Percentiles rank a stretch among this genome's conserved stretches.
Evolutionary conservation across 2,888 invertebrate species (phyloP).

Genomic region (Baccha elongata): DNA sequence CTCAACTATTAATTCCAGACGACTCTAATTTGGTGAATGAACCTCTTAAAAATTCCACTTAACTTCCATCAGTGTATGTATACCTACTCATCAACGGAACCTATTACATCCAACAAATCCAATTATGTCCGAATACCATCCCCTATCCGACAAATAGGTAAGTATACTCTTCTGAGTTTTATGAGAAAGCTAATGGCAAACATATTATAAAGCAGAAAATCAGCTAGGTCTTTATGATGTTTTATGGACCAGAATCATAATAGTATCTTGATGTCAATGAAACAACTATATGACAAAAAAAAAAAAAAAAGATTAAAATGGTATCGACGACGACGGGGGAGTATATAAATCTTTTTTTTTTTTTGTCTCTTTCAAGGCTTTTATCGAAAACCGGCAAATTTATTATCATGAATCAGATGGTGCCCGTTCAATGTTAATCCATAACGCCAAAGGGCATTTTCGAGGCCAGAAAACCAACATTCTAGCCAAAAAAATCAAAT

Average conservation of each 20-base stretch:
- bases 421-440: neutral
- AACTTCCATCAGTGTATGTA: too few species aligned
- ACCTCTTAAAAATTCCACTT: neutral
- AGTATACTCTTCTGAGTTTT: too few species aligned
- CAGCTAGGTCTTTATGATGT: neutral
- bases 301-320: too few species aligned
- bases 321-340: too few species aligned
- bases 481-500: conserved; percentile 5
- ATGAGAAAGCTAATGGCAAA: too few species aligned
- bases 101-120: neutral
- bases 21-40: too few species aligned
- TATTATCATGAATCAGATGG: neutral
- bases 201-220: neutral
- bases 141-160: too few species aligned
- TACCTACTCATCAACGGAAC: neutral
- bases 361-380: neutral
- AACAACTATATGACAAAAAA: too few species aligned
- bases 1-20: too few species aligned
- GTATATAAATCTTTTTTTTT: neutral
- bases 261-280: neutral
- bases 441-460: conserved; percentile 14
- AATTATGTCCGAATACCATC: neutral
- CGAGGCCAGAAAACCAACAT: conserved; percentile 1
- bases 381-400: neutral
- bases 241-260: neutral